Evolutionary conservation across 2,113 vertebrate species (phyloP).

Genomic region (Perca fluviatilis): DNA sequence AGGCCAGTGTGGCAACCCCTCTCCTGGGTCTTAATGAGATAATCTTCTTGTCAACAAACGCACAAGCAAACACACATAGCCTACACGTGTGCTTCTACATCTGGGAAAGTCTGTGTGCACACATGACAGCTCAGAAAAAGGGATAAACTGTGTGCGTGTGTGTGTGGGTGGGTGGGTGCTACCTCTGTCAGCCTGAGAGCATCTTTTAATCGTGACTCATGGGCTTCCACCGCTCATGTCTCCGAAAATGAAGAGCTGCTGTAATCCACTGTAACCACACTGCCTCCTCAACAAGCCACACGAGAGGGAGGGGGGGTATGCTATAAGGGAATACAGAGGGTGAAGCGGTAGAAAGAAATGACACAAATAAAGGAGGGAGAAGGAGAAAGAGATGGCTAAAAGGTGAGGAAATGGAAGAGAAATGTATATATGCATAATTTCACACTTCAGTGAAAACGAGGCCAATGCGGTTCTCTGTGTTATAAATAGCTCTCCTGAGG

Average conservation of each 20-base stretch:
- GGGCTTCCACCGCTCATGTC: conserved; percentile 64
- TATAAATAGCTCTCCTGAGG: conserved; percentile 69
- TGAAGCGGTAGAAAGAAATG: conserved; percentile 13
- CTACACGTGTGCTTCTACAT: conserved; percentile 10
- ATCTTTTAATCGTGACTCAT: conserved; percentile 64
- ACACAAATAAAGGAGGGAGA: conserved; percentile 22
- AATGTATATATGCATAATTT: conserved; percentile 69
- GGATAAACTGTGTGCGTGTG: conserved; percentile 7
- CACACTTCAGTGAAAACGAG: conserved; percentile 70
- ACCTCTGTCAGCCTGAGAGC: conserved; percentile 14
- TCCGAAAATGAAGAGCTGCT: conserved; percentile 41
- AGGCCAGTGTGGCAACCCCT: conserved; percentile 32
- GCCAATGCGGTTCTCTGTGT: conserved; percentile 63
- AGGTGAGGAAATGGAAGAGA: conserved; percentile 61
- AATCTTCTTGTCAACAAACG: neutral
- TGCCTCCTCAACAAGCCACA: conserved; percentile 29
- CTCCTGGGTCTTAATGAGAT: conserved; percentile 38
- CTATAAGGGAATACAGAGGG: neutral
- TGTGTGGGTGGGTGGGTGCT: conserved; percentile 2
- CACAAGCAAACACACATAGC: neutral
- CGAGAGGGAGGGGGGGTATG: neutral
- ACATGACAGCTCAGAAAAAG: neutral
- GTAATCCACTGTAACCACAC: conserved; percentile 35
- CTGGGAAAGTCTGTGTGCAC: conserved; percentile 27
- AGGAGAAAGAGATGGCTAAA: conserved; percentile 8